phyloP scores from a whole-genome alignment of 2,113 vertebrate species.

The Oreotragus oreotragus region DNA sequence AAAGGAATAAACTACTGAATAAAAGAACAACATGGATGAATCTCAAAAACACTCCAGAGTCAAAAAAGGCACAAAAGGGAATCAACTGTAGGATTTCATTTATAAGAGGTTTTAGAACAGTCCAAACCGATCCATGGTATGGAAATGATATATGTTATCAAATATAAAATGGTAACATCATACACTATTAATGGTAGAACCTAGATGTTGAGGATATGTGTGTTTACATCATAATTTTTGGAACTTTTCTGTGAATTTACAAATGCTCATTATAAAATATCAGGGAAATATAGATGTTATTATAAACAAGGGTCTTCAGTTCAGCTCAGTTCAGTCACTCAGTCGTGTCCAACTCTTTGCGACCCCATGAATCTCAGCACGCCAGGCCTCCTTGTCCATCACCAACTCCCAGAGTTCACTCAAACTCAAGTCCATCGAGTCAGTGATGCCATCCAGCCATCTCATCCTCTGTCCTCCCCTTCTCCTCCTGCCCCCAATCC shows the following conservation, averaged over 20 bases:
- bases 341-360: too few species aligned
- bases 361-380: too few species aligned
- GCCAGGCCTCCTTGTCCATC: too few species aligned
- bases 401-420: too few species aligned
- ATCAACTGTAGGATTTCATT: not conserved
- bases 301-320: not conserved
- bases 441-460: too few species aligned
- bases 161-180: not conserved
- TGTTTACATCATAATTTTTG: not conserved
- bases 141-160: not conserved
- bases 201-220: not conserved
- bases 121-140: not conserved
- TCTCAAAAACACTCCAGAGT: not conserved
- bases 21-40: not conserved
- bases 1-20: not conserved
- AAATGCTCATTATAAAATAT: not conserved
- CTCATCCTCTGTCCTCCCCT: too few species aligned
- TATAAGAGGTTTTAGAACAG: not conserved
- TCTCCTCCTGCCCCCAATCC: too few species aligned
- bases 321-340: too few species aligned
- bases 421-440: too few species aligned
- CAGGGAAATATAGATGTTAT: not conserved
- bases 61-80: not conserved
- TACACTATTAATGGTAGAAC: not conserved
- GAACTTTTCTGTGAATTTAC: not conserved